Evolutionary conservation across 2,888 invertebrate genomes (phyloP).

Genomic region (Hemithea aestivaria): DNA sequence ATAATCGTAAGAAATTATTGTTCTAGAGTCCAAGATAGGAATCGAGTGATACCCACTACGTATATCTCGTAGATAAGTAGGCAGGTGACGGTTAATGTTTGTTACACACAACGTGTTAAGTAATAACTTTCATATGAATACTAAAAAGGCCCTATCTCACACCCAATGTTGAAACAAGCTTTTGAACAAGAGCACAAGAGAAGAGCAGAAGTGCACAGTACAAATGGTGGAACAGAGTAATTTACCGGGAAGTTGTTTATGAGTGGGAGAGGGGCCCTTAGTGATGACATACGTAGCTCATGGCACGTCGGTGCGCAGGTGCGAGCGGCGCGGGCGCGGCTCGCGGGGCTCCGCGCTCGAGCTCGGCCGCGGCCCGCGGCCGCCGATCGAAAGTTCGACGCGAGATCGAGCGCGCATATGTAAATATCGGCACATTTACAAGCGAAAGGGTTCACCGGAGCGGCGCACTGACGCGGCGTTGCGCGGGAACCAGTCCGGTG

Average conservation of each 20-base stretch:
- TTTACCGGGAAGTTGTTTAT: constrained; percentile 21
- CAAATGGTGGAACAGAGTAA: constrained; percentile 8
- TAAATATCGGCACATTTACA: constrained; percentile 80
- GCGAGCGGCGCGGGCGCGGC: constrained; percentile 46
- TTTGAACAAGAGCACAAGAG: constrained; percentile 1
- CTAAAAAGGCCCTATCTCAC: constrained; percentile 13
- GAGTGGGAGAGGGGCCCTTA: constrained; percentile 26
- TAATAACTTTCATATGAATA: background rate
- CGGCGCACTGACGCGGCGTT: constrained; percentile 77
- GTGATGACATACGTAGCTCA: constrained; percentile 69
- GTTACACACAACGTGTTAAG: too few species aligned
- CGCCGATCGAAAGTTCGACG: constrained; percentile 78
- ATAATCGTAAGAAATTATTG: too few species aligned
- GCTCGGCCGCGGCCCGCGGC: constrained; percentile 48
- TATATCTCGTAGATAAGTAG: too few species aligned
- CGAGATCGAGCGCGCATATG: constrained; percentile 76
- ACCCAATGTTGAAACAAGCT: constrained; percentile 10
- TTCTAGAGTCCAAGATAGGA: too few species aligned
- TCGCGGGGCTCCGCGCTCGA: constrained; percentile 51
- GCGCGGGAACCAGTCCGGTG: constrained; percentile 82
- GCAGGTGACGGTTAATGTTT: too few species aligned
- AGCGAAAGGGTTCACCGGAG: constrained; percentile 79
- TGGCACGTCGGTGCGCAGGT: constrained; percentile 64
- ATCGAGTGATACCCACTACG: too few species aligned
- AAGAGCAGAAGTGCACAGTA: background rate